A percentile compares a stretch with the other conserved stretches of the same genome.
Conservation (phyloP, 2,113 vertebrate species). For the Pleuronectes platessa region DNA sequence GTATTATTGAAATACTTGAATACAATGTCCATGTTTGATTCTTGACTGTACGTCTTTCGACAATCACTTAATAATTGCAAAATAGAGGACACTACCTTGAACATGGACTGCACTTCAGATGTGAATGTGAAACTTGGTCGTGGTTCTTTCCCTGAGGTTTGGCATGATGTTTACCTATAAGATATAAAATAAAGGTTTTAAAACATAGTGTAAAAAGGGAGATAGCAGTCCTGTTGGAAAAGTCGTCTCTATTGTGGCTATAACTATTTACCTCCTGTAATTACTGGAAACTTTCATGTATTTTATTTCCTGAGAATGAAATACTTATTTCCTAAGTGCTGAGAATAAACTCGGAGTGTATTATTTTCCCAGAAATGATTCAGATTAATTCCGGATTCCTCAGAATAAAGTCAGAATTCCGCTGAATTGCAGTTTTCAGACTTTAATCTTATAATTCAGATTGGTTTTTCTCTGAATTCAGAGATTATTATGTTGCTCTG, state of each 20-base stretch:
- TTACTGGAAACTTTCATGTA: no score
- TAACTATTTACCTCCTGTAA: no score
- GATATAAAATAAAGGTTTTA: constrained; percentile 24
- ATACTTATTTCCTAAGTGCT: no score
- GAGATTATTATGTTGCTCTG: background rate
- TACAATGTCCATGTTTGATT: background rate
- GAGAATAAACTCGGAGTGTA: background rate
- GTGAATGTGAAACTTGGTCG: constrained; percentile 78
- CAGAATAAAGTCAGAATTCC: background rate
- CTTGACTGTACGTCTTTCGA: background rate
- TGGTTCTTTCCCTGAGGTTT: constrained; percentile 82
- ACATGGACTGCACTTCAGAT: constrained; percentile 84
- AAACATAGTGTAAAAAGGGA: constrained; percentile 3
- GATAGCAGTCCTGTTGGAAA: no score
- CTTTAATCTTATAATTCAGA: constrained; percentile 23
- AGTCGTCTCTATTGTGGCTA: no score
- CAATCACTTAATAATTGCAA: background rate
- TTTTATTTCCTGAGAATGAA: no score
- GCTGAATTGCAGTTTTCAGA: background rate
- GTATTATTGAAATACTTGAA: background rate
- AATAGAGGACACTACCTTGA: constrained; percentile 69
- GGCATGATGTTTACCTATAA: constrained; percentile 77
- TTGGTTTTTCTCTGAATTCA: constrained; percentile 1
- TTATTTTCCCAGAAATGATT: constrained; percentile 1
- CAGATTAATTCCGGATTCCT: no score